These are phyloP conservation scores for Petromus typicus DNA, from an alignment of 2,113 vertebrate species.

Conservation along the genomic window DNA sequence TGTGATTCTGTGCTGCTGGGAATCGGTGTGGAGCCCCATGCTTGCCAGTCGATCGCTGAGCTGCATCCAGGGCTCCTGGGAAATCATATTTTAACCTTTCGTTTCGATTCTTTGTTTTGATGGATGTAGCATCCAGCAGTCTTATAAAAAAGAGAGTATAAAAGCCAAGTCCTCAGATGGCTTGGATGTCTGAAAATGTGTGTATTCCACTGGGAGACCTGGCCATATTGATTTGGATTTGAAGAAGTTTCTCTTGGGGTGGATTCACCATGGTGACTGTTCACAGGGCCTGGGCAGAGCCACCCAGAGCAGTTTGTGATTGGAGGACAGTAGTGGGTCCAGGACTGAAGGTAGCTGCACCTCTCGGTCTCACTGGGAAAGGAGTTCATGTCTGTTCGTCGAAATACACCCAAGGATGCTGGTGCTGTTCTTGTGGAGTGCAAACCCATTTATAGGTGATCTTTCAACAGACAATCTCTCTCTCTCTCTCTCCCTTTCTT, in stretches of 20 bases:
- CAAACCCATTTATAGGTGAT: background rate
- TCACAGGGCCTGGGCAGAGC: background rate
- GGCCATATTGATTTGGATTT: background rate
- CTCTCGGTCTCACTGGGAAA: background rate
- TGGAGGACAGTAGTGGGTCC: background rate
- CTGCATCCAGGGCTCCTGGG: background rate
- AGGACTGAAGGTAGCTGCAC: background rate
- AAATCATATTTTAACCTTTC: background rate
- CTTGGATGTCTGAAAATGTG: background rate
- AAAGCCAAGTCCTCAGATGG: background rate
- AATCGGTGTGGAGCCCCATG: background rate
- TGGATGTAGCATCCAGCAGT: background rate
- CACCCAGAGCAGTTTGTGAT: background rate
- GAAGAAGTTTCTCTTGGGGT: background rate
- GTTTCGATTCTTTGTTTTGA: background rate
- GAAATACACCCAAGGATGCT: background rate
- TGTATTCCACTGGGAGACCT: background rate
- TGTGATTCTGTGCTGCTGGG: background rate
- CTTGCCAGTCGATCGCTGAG: background rate
- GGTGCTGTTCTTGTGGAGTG: background rate
- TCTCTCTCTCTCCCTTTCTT: too few species aligned
- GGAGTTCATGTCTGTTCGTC: background rate
- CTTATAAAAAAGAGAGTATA: background rate
- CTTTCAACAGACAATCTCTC: background rate
- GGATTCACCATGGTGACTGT: background rate